Base-by-base conservation (phyloP, 2,113 vertebrate species). In the Corythornis vintsioides region DNA sequence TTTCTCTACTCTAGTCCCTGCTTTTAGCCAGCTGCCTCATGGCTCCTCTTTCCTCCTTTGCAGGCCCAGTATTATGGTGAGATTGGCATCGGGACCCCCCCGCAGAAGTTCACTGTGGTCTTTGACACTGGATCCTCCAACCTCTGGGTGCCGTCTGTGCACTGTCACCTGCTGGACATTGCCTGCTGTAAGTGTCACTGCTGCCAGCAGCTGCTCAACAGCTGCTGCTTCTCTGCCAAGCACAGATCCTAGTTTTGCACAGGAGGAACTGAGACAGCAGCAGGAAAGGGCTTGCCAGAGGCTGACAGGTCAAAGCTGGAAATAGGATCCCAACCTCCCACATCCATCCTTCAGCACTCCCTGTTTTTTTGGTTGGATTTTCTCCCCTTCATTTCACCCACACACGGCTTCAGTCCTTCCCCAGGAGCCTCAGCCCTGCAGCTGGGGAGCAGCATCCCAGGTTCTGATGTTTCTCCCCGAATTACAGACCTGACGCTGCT, bases 121-220 rank as follows among this genome's bases (percentile, higher is more conserved):
- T 99, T 99, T 3, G 99, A 99, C 96, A 99, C 99, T 0, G 99
- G 99, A 14, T 99, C 99, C 12, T 98, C 99, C 96, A 99, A 99
- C 96, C 98, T 99, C 60, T 99, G 99, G 99, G 99, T 99, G 33
- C 99, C 99, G 1, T 99, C 99, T 0, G 15, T 98, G 38, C 98
- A 98, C 95, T 99, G 99, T 97, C 97, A 97, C 13, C 1, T 98
- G 5, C 7, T 97, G 2, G 98, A 99, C 94, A 93, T 99, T 0
- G 99, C 99, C 16, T 99, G 99, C 97, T 78, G 99, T 99, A 94
- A 99, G 99, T 98, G 38, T 17, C 21, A 11, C 1, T 2, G 4
- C 25, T 45, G 59, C 53, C 47, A 65, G 61, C 33, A 8, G 5
- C 3, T 4, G 43, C 53, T 74, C 15, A 29, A 25, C 12, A 28